Evolutionary conservation across 2,113 vertebrate species (phyloP).

Genomic region (Barbus barbus): DNA sequence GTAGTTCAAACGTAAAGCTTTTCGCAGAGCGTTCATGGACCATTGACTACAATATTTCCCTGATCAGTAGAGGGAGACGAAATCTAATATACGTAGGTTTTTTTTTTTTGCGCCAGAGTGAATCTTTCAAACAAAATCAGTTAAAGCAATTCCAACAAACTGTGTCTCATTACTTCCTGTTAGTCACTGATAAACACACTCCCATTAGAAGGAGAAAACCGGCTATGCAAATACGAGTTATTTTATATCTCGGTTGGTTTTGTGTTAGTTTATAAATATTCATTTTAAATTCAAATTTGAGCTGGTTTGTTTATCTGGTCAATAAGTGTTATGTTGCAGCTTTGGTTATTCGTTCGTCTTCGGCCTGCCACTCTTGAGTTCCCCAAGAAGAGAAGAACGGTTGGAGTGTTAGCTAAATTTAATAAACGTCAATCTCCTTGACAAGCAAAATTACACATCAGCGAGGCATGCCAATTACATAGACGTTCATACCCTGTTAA

Average conservation of each 20-base stretch:
- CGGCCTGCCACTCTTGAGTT: constrained; percentile 1
- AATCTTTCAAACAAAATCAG: constrained; percentile 11
- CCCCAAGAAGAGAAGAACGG: background rate
- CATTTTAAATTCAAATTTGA: background rate
- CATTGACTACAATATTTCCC: background rate
- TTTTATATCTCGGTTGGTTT: background rate
- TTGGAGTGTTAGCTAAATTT: constrained; percentile 45
- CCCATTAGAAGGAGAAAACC: background rate
- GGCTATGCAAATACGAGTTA: background rate
- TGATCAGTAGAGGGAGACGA: constrained; percentile 12
- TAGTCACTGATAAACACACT: constrained; percentile 13
- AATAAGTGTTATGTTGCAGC: constrained; percentile 2
- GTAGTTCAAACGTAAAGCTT: constrained; percentile 6
- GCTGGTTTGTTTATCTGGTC: constrained; percentile 23
- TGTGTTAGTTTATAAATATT: background rate
- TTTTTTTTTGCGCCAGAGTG: background rate
- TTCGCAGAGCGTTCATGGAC: constrained; percentile 1
- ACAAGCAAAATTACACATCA: constrained; percentile 52
- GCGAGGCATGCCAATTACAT: constrained; percentile 50
- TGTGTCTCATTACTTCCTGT: background rate
- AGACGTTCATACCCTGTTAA: constrained; percentile 48
- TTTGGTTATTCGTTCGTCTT: background rate
- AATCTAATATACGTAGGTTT: background rate
- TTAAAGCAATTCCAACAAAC: background rate
- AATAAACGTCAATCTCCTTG: constrained; percentile 57